Conservation (phyloP, 2,113 vertebrate species). For the cattle (Bos taurus) region DNA sequence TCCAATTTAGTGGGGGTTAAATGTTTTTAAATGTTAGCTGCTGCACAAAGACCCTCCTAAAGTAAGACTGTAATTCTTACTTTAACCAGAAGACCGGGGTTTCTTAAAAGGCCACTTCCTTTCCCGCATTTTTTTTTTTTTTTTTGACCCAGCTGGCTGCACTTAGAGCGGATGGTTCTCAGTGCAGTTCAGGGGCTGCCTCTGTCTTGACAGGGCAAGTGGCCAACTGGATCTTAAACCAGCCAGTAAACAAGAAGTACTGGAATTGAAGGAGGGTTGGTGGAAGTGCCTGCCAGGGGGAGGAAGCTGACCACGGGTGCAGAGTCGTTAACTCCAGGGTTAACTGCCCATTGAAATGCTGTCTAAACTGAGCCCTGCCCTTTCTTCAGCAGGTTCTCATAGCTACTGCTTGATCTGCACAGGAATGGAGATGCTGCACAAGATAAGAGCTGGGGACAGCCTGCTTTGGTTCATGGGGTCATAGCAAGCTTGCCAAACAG, state of each 20-base stretch:
- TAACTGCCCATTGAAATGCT: constrained; percentile 38
- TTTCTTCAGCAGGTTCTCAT: not conserved
- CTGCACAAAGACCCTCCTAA: not conserved
- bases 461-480: not conserved
- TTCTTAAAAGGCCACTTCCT: constrained; percentile 42
- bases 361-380: constrained; percentile 19
- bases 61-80: not conserved
- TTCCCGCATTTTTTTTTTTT: not conserved
- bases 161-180: not conserved
- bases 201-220: not conserved
- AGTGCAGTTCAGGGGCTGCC: not conserved
- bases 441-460: not conserved
- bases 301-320: not conserved
- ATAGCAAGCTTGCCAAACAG: not conserved
- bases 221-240: not conserved
- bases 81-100: not conserved
- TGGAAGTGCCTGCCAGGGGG: not conserved
- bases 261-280: not conserved
- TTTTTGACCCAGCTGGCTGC: not conserved
- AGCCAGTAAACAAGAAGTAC: constrained; percentile 42
- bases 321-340: constrained; percentile 28
- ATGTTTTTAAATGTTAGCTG: not conserved
- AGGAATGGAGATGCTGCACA: not conserved
- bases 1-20: not conserved
- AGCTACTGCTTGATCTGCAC: not conserved